Base-by-base conservation (phyloP, 2,113 vertebrate genomes). In the Hymenochirus boettgeri region DNA sequence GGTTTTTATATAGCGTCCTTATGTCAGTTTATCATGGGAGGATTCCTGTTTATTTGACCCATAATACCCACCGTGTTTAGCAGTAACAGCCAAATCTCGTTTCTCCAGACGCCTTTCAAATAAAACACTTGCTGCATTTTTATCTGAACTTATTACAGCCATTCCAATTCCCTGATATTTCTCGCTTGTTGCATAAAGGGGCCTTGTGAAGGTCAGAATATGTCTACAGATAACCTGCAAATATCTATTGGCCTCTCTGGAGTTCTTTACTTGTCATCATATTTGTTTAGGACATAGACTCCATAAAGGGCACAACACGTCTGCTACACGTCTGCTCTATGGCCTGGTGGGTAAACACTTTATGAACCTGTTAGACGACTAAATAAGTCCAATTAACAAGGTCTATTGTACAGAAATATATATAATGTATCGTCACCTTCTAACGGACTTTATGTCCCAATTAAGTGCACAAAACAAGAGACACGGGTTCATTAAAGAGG, bases 191-290 rank as follows among this genome's bases (percentile, higher is more conserved):
- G 51, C 15, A 27, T 53, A 53, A 27, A 53, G 51, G 23, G 19
- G n/a, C 23, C 22, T 27, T 53, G 51, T 53, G 51, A 53, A 53
- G 51, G 51, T 27, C 23, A 26, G 17, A 53, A 26, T 53, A 53
- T 53, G 23, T 27, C 22, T 25, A 26, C 11, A 26, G 22, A 23
- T 24, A 24, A 53, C 21, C 51, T 53, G 4, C 15, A 53, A 27
- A 23, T 3, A 53, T 53, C 51, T 23, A 53, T 53, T 53, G 25
- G 51, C 51, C 23, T 26, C 12, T 27, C 27, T 22, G 9, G 22
- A 24, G 50, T 52, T 11, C 50, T 7, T 46, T 17, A 17, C 22
- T 13, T 53, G 7, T 23, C 24, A 23, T 5, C 23, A 24, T 27
- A 25, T 53, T 53, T 53, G 51, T 53, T 26, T 27, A 15, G 23